These are phyloP conservation scores for Drosophila subobscura DNA, from an alignment of 1,140 invertebrate genomes.

Conservation along the genomic window DNA sequence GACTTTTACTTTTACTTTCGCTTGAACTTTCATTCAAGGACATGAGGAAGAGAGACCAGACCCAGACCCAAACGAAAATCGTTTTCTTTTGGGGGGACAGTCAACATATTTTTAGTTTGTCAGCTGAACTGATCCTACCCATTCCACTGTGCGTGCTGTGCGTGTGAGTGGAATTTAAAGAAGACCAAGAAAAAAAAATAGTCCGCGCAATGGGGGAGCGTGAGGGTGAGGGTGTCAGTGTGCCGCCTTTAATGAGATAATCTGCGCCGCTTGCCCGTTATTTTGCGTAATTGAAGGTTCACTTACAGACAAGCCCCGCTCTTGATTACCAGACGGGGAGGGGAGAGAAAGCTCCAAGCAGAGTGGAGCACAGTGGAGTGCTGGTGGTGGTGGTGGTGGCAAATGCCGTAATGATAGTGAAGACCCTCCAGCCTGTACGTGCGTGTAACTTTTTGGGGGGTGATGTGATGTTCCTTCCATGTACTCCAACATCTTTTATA, in stretches of 20 bases:
- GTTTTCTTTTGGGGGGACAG: background rate
- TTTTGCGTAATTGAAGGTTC: conserved; percentile 81
- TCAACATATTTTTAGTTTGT: conserved; percentile 54
- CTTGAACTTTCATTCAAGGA: conserved; percentile 49
- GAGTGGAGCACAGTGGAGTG: conserved; percentile 7
- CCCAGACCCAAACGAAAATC: conserved; percentile 21
- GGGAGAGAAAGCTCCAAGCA: background rate
- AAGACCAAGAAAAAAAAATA: conserved; percentile 23
- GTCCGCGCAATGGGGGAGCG: no score
- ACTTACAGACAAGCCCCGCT: conserved; percentile 54
- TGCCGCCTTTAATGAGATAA: conserved; percentile 78
- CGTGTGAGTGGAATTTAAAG: conserved; percentile 76
- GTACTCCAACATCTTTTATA: background rate
- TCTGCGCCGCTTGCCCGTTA: conserved; percentile 66
- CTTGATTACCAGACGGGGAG: conserved; percentile 15
- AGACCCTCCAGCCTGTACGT: conserved; percentile 43
- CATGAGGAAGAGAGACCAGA: conserved; percentile 39
- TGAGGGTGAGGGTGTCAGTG: conserved; percentile 2
- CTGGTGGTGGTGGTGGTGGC: conserved; percentile 16
- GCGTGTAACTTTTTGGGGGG: conserved; percentile 20
- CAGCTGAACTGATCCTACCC: conserved; percentile 26
- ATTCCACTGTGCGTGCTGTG: background rate
- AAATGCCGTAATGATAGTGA: conserved; percentile 55
- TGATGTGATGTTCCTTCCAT: conserved; percentile 4
- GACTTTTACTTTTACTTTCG: conserved; percentile 55